Base-by-base conservation (phyloP, 2,888 invertebrate genomes). In the Agrotis segetum region DNA sequence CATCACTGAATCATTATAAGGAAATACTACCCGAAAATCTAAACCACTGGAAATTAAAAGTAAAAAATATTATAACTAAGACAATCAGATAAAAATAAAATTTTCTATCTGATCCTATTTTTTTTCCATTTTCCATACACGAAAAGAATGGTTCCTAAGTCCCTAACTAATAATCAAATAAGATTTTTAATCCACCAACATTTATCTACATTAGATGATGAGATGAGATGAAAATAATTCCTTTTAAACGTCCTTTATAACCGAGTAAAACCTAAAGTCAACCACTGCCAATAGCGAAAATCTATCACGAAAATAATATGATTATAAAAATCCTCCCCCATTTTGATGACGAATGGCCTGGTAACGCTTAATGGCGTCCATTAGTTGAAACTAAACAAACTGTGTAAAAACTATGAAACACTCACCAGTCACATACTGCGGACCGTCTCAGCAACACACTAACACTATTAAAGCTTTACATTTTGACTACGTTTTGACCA, bases 391-490 rank as follows among this genome's bases (percentile, higher is more conserved):
- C 13, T 21, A 2, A 46, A 56, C n/a, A 64, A 34, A 46, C 9
- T n/a, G 14, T 17, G 46, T 40, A 19, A n/a, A 44, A 63, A 24
- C 3, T 29, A 9, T 11, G 2, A 44, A 14, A 5, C 19, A 34
- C 79, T 77, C 68, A 77, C 77, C 75, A 16, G 40, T 34, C 21
- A 17, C 46, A 49, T 34, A 7, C 34, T 7, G 21, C 61, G 55
- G 34, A 24, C 61, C 24, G 50, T 60, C 17, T 59, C 49, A 11
- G 56, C 21, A 46, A 44, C 46, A 50, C 50, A 44, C 55, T 49
- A 50, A 29, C 34, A 61, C 9, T 24, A 59, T 7, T 53, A 13
- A 62, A 24, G 0, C 2, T 52, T 46, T 79, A 77, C 74, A 79
- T 79, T 53, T 65, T 64, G 2, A 55, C 21, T 19, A 61, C 17